Percentiles rank a stretch among this genome's conserved stretches.
These are phyloP conservation scores for Pyrrhopygopsis socrates DNA, from an alignment of 2,888 invertebrate genomes.

Conservation along the genomic window DNA sequence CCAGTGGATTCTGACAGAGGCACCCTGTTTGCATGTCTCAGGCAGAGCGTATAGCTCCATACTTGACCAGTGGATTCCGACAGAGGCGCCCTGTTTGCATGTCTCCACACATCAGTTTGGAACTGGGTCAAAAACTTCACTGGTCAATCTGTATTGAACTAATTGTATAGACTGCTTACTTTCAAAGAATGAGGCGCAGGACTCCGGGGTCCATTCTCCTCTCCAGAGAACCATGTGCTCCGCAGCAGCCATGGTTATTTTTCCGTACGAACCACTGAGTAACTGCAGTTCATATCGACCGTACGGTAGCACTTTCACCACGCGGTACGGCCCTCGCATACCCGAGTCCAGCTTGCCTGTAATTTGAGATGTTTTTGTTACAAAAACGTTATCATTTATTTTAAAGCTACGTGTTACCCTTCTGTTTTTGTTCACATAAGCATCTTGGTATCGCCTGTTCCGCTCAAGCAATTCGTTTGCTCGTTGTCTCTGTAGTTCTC, in stretches of 20 bases:
- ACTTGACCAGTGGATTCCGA: too few species aligned
- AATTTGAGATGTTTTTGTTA: constrained; percentile 33
- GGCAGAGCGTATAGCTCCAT: too few species aligned
- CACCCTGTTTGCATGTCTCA: too few species aligned
- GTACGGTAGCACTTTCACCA: constrained; percentile 25
- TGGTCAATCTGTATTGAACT: too few species aligned
- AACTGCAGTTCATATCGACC: constrained; percentile 51
- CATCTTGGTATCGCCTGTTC: too few species aligned
- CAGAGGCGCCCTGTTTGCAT: too few species aligned
- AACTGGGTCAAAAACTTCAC: too few species aligned
- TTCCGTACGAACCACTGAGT: constrained; percentile 47
- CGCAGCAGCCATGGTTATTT: too few species aligned
- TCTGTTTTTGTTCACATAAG: background rate
- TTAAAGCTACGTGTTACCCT: background rate
- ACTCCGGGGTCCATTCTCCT: constrained; percentile 34
- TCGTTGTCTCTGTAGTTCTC: background rate
- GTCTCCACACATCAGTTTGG: too few species aligned
- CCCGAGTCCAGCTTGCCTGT: constrained; percentile 59
- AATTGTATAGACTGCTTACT: constrained; percentile 28
- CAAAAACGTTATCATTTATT: constrained; percentile 31
- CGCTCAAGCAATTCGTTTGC: background rate
- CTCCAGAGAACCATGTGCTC: constrained; percentile 26
- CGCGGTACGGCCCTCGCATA: constrained; percentile 62
- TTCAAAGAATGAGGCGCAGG: constrained; percentile 29
- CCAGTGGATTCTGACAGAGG: too few species aligned